Conservation (phyloP, 2,797 vertebrate genomes). For the Mus caroli region DNA sequence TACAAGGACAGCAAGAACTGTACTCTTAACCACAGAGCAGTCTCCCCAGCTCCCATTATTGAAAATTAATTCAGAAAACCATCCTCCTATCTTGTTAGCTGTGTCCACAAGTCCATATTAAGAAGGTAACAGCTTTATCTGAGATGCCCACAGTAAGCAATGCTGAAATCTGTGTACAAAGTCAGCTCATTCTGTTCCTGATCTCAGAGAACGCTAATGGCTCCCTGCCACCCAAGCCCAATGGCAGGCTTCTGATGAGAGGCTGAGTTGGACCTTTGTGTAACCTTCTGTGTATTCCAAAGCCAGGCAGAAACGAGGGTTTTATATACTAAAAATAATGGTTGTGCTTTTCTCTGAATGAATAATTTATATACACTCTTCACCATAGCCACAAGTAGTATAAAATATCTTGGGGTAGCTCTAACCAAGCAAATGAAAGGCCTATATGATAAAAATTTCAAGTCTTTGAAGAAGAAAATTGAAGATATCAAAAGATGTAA, state of each 20-base stretch:
- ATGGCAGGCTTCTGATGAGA: not conserved
- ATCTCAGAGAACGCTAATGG: not conserved
- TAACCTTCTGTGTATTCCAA: not conserved
- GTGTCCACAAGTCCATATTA: not conserved
- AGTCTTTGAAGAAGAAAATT: not conserved
- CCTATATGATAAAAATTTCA: not conserved
- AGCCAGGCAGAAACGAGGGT: not conserved
- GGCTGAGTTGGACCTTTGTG: not conserved
- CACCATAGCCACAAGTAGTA: not conserved
- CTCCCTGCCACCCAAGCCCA: not conserved
- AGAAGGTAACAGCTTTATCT: not conserved
- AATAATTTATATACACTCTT: not conserved
- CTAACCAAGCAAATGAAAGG: not conserved
- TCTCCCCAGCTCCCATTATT: not conserved
- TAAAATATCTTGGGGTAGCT: not conserved
- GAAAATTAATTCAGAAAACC: not conserved
- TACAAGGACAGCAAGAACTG: not conserved
- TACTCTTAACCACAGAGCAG: not conserved
- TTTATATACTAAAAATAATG: not conserved
- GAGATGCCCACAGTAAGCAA: not conserved
- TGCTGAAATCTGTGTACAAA: not conserved
- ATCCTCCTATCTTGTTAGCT: not conserved
- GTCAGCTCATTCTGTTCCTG: not conserved
- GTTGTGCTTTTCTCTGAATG: conserved; percentile 22
- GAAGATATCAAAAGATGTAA: not conserved